These are phyloP conservation scores for Euclidia mi DNA, from an alignment of 2,888 invertebrate genomes.

Conservation along the genomic window DNA sequence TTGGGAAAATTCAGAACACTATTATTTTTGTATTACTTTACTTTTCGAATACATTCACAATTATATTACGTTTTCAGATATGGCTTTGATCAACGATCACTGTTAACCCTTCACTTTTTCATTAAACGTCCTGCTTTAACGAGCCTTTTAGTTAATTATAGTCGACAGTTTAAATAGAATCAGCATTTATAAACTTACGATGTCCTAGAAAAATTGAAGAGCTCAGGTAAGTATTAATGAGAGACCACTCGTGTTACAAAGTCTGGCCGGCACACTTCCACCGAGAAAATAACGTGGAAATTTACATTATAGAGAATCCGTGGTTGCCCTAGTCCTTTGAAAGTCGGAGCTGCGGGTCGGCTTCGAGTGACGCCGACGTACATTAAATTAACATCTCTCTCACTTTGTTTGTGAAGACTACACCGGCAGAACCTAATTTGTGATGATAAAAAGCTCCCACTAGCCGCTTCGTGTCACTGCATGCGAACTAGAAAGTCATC, in stretches of 20 bases:
- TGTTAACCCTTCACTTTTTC: slow-evolving; percentile 14
- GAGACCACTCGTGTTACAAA: slow-evolving; percentile 83
- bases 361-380: slow-evolving; percentile 83
- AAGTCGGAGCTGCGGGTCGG: slow-evolving; percentile 78
- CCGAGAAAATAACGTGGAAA: slow-evolving; percentile 87
- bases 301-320: slow-evolving; percentile 90
- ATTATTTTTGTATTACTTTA: slow-evolving; percentile 48
- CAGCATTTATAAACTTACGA: slow-evolving; percentile 55
- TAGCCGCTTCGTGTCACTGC: slow-evolving; percentile 48
- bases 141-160: slow-evolving; percentile 29
- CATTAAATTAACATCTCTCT: slow-evolving; percentile 88
- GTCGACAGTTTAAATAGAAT: slow-evolving; percentile 33
- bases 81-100: slow-evolving; percentile 10
- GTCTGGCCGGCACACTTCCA: slow-evolving; percentile 80
- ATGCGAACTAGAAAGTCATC: slow-evolving; percentile 39
- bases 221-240: slow-evolving; percentile 84
- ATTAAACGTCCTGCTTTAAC: slow-evolving; percentile 18
- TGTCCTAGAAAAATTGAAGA: slow-evolving; percentile 70
- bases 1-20: slow-evolving; percentile 62
- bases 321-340: slow-evolving; percentile 87
- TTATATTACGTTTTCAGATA: not conserved
- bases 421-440: slow-evolving; percentile 77
- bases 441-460: slow-evolving; percentile 68
- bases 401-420: slow-evolving; percentile 83
- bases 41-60: slow-evolving; percentile 19